These are phyloP conservation scores for Sylvilagus floridanus DNA, from an alignment of 2,797 vertebrate genomes.

Conservation along the genomic window DNA sequence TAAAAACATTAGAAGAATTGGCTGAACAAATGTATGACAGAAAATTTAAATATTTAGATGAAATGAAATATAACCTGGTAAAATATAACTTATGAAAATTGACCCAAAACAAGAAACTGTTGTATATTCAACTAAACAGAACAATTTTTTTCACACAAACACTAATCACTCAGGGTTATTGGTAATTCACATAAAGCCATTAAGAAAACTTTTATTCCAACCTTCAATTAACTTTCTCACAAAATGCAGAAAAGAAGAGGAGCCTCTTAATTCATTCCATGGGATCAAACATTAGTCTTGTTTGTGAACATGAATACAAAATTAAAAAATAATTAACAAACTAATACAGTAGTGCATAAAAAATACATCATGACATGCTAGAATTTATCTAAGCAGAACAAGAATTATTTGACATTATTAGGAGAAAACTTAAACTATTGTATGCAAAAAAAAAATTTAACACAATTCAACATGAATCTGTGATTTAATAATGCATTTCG, in stretches of 20 bases:
- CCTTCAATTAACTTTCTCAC: neutral
- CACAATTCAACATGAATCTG: neutral
- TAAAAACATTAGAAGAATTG: neutral
- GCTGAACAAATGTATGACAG: neutral
- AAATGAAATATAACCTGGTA: neutral
- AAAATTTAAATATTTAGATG: neutral
- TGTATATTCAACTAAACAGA: neutral
- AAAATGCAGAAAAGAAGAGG: neutral
- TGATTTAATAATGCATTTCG: neutral
- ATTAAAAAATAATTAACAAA: neutral
- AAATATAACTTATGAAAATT: neutral
- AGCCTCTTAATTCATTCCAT: no score
- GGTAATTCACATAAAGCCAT: neutral
- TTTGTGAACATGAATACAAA: neutral
- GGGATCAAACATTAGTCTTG: neutral
- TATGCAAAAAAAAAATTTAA: neutral
- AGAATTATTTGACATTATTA: neutral
- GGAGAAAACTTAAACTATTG: neutral
- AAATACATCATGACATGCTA: neutral
- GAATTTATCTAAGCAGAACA: neutral
- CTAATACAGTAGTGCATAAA: neutral
- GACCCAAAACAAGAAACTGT: neutral
- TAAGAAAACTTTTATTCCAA: neutral
- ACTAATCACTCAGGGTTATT: neutral
- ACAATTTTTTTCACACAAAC: neutral